phyloP scores from a whole-genome alignment of 2,797 vertebrate genomes.

The Lagodon rhomboides region DNA sequence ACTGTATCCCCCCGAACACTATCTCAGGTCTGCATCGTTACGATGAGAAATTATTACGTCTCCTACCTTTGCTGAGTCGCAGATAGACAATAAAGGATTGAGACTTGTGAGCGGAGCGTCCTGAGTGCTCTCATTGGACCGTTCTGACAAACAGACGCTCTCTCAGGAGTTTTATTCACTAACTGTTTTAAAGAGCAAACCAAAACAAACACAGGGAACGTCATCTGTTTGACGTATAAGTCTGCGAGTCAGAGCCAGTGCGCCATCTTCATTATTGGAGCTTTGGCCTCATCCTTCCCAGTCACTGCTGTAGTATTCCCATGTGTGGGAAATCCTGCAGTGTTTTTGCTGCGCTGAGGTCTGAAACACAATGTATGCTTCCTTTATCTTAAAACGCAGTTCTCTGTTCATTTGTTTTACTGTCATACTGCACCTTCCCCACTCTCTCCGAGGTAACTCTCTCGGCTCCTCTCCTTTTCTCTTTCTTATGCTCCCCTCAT shows the following conservation, averaged over 20 bases:
- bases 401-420: slow-evolving; percentile 45
- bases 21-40: slow-evolving; percentile 47
- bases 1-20: slow-evolving; percentile 18
- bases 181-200: slow-evolving; percentile 51
- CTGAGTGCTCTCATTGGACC: slow-evolving; percentile 13
- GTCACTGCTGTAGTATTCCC: slow-evolving; percentile 16
- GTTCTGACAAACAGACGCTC: slow-evolving; percentile 33
- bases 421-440: slow-evolving; percentile 35
- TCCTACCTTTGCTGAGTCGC: slow-evolving; percentile 35
- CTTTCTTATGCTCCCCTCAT: slow-evolving; percentile 22
- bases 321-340: slow-evolving; percentile 1
- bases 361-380: slow-evolving; percentile 41
- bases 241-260: slow-evolving; percentile 41
- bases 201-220: slow-evolving; percentile 50
- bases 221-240: slow-evolving; percentile 48
- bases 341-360: slow-evolving; percentile 8
- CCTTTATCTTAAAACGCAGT: slow-evolving; percentile 55
- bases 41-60: slow-evolving; percentile 36
- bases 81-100: slow-evolving; percentile 22
- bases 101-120: slow-evolving; percentile 32
- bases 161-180: slow-evolving; percentile 40
- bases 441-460: slow-evolving; percentile 17
- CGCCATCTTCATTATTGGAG: slow-evolving; percentile 35
- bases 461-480: slow-evolving; percentile 16
- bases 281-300: slow-evolving; percentile 28